These are phyloP conservation scores for Norana najaformis DNA, from an alignment of 2,888 invertebrate species.

Conservation along the genomic window DNA sequence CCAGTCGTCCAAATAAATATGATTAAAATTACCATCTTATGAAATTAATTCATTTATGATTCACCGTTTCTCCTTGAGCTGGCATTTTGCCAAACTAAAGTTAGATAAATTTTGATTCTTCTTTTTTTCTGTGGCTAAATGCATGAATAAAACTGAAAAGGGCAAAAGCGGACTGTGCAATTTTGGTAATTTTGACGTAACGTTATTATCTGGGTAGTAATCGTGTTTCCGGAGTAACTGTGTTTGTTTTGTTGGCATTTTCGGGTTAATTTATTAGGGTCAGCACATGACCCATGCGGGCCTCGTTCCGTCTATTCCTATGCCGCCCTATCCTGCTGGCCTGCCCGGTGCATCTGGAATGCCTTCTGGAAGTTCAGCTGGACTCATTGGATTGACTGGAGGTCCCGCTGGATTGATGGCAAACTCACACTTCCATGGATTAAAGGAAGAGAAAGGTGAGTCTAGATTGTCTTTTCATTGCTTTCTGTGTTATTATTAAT, in stretches of 20 bases:
- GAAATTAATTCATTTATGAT: background rate
- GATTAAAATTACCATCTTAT: background rate
- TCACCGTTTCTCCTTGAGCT: background rate
- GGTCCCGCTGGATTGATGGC: slow-evolving; percentile 28
- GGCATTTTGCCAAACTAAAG: background rate
- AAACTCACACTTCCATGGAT: slow-evolving; percentile 25
- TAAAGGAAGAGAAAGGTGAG: slow-evolving; percentile 35
- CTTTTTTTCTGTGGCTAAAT: background rate
- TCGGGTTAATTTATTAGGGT: background rate
- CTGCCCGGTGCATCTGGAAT: slow-evolving; percentile 55
- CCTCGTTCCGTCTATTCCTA: slow-evolving; percentile 59
- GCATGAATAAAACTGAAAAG: background rate
- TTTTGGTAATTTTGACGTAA: background rate
- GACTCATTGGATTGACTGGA: slow-evolving; percentile 26
- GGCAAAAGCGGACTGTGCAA: background rate
- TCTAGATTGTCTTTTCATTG: background rate
- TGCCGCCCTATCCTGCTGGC: slow-evolving; percentile 60
- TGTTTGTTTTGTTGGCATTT: background rate
- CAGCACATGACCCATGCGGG: slow-evolving; percentile 48
- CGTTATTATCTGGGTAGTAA: background rate
- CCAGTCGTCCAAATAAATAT: background rate
- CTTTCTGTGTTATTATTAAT: background rate
- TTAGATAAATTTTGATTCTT: background rate
- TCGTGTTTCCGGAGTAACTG: background rate
- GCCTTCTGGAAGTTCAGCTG: slow-evolving; percentile 59